phyloP scores from a whole-genome alignment of 2,113 vertebrate genomes.

The Ailurus styani region DNA sequence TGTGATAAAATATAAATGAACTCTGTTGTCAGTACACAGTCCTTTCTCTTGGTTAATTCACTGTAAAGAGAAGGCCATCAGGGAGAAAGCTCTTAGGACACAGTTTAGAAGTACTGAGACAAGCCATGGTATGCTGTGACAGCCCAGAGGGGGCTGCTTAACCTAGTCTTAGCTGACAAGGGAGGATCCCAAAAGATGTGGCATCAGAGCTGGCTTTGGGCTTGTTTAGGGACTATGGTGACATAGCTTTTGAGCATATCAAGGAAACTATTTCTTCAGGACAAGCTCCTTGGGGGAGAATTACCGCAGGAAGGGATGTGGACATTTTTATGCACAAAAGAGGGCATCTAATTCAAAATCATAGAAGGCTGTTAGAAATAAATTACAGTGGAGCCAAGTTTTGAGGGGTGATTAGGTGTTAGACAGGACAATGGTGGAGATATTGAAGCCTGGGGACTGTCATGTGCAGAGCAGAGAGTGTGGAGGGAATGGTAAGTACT shows the following conservation, averaged over 20 bases:
- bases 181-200: not conserved
- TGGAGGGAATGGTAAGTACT: not conserved
- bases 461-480: not conserved
- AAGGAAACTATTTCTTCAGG: not conserved
- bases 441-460: not conserved
- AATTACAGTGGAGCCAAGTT: not conserved
- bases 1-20: not conserved
- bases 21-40: not conserved
- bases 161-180: not conserved
- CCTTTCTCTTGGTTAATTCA: not conserved
- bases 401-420: not conserved
- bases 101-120: not conserved
- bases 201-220: not conserved
- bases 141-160: not conserved
- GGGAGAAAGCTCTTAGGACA: rapidly evolving
- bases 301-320: not conserved
- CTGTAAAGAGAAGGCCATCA: not conserved
- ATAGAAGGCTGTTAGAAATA: not conserved
- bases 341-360: not conserved
- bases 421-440: not conserved
- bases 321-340: not conserved
- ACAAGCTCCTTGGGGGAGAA: not conserved
- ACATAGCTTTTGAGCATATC: not conserved
- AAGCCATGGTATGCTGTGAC: not conserved
- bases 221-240: not conserved